Base-by-base conservation (phyloP, 2,113 vertebrate genomes). In the Myxocyprinus asiaticus region DNA sequence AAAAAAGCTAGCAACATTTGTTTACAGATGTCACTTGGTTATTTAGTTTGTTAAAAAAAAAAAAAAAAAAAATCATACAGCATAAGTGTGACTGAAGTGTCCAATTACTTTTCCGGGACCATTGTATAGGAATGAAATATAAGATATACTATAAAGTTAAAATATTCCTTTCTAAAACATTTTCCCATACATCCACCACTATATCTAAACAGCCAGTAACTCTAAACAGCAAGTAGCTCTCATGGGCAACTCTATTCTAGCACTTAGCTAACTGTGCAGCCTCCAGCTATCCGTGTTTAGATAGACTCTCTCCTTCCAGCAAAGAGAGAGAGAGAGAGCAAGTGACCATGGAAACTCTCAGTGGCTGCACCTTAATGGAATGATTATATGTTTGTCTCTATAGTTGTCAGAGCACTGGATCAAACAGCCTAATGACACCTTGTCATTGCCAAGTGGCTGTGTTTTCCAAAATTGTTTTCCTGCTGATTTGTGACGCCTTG, bases 351-450 rank as follows among this genome's bases (percentile, higher is more conserved):
- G 51, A 62, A 15, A 91, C 79, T 83, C 89, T 90, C 92, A 91
- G 89, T 91, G 88, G 84, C 90, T 92, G 93, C 92, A 94, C 93
- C 94, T 95, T 98, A 98, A 98, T 97, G 94, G 93, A 93, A 95
- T 98, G 96, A 99, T 98, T 96, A 95, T 92, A 97, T 92, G 95
- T 96, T 98, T 95, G 94, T 90, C 87, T 87, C 93, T 85, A 92
- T 90, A 93, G 95, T 95, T 98, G 96, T 97, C 95, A 94, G 94
- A 92, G 91, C 93, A 94, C 91, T 91, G 94, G 94, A 95, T 96
- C 93, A 93, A 92, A 94, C 90, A 88, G 92, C 92, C 86, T 96
- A 96, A 98, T 98, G 95, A 95, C 96, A 96, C 94, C 95, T 95
- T 97, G 95, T 97, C 96, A 94, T 91, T 87, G 86, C 88, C 92